Conservation (phyloP, 2,888 invertebrate genomes). For the Microplitis manilae region DNA sequence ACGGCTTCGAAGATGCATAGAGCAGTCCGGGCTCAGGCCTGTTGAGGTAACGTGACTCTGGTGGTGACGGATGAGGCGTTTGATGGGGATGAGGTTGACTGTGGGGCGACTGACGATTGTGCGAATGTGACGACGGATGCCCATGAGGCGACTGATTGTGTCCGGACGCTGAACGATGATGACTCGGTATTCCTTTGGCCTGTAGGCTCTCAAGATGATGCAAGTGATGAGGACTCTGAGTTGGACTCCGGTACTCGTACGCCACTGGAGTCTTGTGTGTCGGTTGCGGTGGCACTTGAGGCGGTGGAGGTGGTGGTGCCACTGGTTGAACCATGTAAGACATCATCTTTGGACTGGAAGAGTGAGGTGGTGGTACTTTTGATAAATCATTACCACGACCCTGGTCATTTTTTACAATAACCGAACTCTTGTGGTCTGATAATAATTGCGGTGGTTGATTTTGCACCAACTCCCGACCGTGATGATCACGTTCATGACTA, state of each 20-base stretch:
- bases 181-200: conserved; percentile 62
- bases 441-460: conserved; percentile 80
- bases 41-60: conserved; percentile 66
- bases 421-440: conserved; percentile 82
- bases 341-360: conserved; percentile 69
- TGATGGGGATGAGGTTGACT: conserved; percentile 65
- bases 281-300: conserved; percentile 38
- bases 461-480: conserved; percentile 68
- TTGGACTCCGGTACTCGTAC: conserved; percentile 69
- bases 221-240: conserved; percentile 72
- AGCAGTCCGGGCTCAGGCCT: conserved; percentile 66
- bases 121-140: conserved; percentile 58
- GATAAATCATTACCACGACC: conserved; percentile 74
- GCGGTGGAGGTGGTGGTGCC: conserved; percentile 38
- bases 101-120: conserved; percentile 70
- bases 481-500: conserved; percentile 69
- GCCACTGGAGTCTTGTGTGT: conserved; percentile 65
- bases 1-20: conserved; percentile 67
- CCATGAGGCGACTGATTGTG: conserved; percentile 72
- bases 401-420: conserved; percentile 83
- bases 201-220: conserved; percentile 67
- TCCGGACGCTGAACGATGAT: conserved; percentile 64
- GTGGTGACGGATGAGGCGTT: conserved; percentile 66
- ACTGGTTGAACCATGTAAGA: conserved; percentile 65
- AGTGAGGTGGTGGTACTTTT: conserved; percentile 71